Evolutionary conservation across 1,140 invertebrate species (phyloP), one percentile per base, ranked within the genome.

Genomic region (Heliconius eleuchia): DNA sequence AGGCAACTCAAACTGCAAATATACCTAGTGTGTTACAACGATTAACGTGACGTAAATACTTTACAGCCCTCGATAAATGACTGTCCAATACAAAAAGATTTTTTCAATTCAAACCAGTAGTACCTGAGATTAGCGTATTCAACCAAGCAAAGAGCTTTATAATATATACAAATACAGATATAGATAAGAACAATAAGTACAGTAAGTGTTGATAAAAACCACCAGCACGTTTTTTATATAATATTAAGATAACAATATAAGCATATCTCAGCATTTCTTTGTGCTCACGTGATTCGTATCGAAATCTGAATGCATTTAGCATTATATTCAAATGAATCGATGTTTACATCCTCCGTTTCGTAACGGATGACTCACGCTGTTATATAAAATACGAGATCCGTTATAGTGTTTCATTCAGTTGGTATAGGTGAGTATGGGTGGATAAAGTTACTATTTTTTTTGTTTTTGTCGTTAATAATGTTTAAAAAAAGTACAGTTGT

Each of bases 261-360:
- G 3, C 13, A 66, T 9, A 66, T 30, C 8, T n/a, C 7, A 60
- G n/a, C 23, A 66, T 66, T 66, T 27, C 8, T 27, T 66, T 11
- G 42, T 30, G 9, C 23, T 66, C 57, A 66, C 57, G 57, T 66
- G n/a, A 66, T 66, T 66, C 13, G 23, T 66, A 66, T 66, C 60
- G 27, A 66, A 66, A 66, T 66, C 57, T 27, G n/a, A 66, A 66
- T 27, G 57, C 57, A 66, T 66, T 66, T 66, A 66, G 27, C 60
- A 66, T 66, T 66, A 66, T 66, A 66, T 66, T 23, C 23, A 66
- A 66, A 66, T 66, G 60, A 13, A 27, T 5, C 60, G 60, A 66
- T 66, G 60, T 66, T 66, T 66, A 66, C 60, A 66, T 66, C 60
- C 13, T 66, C 23, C 60, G 60, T 66, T 27, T 66, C 60, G 60